Evolutionary conservation across 2,888 invertebrate species (phyloP), one percentile per base, ranked within the genome.

Genomic region (Cephus spinipes): DNA sequence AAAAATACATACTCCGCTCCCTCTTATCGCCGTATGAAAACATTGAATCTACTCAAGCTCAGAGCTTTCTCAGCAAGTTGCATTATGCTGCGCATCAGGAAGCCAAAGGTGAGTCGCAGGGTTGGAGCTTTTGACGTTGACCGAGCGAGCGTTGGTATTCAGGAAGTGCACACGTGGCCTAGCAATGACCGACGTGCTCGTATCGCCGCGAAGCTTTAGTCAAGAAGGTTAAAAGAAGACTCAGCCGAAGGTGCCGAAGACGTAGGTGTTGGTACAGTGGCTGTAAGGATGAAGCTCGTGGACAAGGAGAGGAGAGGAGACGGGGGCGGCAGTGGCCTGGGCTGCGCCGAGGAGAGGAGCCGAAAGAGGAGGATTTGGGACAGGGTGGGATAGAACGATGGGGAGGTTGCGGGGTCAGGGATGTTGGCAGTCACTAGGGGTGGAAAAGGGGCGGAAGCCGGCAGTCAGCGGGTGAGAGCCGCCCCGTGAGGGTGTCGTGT

Each of bases 401-500:
- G 55, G 73, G 74, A 40, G 33, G 78, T 69, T 83, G 81, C 79
- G 84, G 83, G 84, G 83, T 84, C 81, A 84, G 83, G 84, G 84
- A 84, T 84, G 83, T 80, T 83, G 81, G 82, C 76, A 81, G 81
- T 77, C 78, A 81, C 81, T 81, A 77, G 86, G 87, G 89, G 84
- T 87, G 89, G 86, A 84, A 87, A 88, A 88, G 89, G 87, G 89
- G 87, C 88, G 87, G 80, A 89, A 85, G 86, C 87, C 87, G 88
- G 82, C 90, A 90, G 90, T 90, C 89, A 89, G 88, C 87, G 89
- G 85, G 87, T 85, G 87, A 85, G 85, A 85, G 89, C 86, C 89
- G 89, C 86, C 79, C 87, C 75, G 90, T 82, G 87, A 89, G 90
- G 90, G 83, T 83, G 83, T 82, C 82, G 79, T 81, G 81, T 85